These are phyloP conservation scores for Heterodera filipjevi DNA, from an alignment of 2,888 invertebrate genomes.

Conservation along the genomic window DNA sequence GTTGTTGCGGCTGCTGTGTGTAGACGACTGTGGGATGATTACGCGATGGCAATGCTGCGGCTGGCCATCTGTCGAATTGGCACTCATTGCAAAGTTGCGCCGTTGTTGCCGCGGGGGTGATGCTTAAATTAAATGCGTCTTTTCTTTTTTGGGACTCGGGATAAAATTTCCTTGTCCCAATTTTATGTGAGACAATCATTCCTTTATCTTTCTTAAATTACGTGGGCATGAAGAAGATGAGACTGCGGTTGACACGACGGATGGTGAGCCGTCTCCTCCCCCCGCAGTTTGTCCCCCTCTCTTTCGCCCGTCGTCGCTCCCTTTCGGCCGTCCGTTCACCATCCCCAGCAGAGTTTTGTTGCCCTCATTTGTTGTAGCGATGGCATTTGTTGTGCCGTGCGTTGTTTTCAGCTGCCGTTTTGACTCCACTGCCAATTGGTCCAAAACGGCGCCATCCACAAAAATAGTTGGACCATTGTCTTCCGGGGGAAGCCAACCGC, in stretches of 20 bases:
- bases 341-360: background rate
- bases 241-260: background rate
- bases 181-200: too few species aligned
- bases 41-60: background rate
- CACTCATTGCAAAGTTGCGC: background rate
- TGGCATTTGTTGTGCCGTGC: background rate
- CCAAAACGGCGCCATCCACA: conserved; percentile 13
- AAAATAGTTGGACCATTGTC: conserved; percentile 5
- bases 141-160: too few species aligned
- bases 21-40: background rate
- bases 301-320: background rate
- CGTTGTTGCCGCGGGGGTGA: background rate
- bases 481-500: conserved; percentile 20
- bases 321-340: conserved; percentile 5
- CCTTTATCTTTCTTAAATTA: background rate
- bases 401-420: conserved; percentile 4
- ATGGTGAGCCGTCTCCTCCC: background rate
- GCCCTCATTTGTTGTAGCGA: background rate
- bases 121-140: too few species aligned
- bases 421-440: conserved; percentile 16
- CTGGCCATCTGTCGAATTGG: background rate
- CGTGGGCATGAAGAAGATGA: background rate
- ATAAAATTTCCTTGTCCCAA: too few species aligned
- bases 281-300: background rate
- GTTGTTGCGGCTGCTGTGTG: background rate